phyloP scores from a whole-genome alignment of 2,888 invertebrate genomes.

The Opisthograptis luteolata region DNA sequence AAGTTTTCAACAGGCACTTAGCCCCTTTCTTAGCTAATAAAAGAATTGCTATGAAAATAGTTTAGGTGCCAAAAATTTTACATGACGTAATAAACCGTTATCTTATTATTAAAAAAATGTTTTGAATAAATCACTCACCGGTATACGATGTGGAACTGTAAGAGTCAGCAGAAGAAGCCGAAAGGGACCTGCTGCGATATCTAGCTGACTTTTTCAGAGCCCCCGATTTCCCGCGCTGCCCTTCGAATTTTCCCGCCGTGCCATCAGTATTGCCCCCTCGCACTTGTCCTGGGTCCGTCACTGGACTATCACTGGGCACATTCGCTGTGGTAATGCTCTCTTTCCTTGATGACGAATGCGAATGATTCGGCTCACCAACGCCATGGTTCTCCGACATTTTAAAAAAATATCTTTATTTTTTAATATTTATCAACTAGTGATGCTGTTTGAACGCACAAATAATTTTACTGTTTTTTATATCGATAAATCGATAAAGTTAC shows the following conservation, averaged over 20 bases:
- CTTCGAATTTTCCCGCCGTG: conserved; percentile 75
- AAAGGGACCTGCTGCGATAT: conserved; percentile 94
- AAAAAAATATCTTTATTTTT: conserved; percentile 26
- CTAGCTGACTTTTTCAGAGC: conserved; percentile 94
- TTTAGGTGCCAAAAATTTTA: not conserved
- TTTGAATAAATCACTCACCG: conserved; percentile 62
- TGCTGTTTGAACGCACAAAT: conserved; percentile 19
- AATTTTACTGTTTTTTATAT: conserved; percentile 22
- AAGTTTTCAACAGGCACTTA: conserved; percentile 19
- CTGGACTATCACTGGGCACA: conserved; percentile 88
- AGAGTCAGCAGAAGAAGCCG: conserved; percentile 97
- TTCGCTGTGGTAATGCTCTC: conserved; percentile 74
- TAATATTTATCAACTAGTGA: conserved; percentile 10
- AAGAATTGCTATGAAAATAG: conserved; percentile 5
- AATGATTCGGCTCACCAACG: conserved; percentile 58
- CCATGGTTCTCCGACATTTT: conserved; percentile 73
- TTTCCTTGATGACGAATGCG: conserved; percentile 59
- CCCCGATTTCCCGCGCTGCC: conserved; percentile 85
- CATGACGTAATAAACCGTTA: not conserved
- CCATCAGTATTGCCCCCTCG: conserved; percentile 66
- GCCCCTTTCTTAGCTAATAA: conserved; percentile 11
- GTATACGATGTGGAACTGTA: conserved; percentile 93
- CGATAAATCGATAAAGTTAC: conserved; percentile 35
- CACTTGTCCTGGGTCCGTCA: conserved; percentile 90
- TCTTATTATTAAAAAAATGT: not conserved